These are phyloP conservation scores for Gymnothorax javanicus DNA, from an alignment of 2,797 vertebrate genomes.

Conservation along the genomic window DNA sequence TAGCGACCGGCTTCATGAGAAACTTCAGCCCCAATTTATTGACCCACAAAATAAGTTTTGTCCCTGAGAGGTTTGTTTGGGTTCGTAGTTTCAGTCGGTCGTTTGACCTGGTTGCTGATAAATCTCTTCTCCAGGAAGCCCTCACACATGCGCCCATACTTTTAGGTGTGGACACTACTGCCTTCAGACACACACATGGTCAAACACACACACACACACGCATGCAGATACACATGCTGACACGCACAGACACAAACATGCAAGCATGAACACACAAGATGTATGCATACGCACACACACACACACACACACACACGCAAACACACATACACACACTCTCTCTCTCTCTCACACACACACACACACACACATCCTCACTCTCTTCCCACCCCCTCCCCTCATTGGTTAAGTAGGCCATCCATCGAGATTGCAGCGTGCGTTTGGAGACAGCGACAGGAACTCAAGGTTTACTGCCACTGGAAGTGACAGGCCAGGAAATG, in stretches of 20 bases:
- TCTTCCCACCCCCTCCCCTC: neutral
- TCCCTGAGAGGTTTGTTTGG: neutral
- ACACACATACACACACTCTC: neutral
- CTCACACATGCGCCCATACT: neutral
- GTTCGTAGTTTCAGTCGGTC: neutral
- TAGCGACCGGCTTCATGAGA: neutral
- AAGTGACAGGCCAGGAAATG: slow-evolving; percentile 11
- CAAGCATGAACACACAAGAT: neutral
- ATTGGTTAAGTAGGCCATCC: neutral
- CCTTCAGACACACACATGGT: too few species aligned
- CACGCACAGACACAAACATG: too few species aligned
- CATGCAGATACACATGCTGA: too few species aligned
- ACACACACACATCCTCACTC: neutral
- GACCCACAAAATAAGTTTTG: neutral
- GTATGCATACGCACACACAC: neutral
- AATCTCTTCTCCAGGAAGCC: neutral
- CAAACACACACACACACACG: neutral
- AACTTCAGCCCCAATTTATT: neutral
- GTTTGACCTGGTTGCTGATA: neutral
- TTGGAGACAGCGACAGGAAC: neutral
- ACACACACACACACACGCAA: too few species aligned
- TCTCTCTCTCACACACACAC: neutral
- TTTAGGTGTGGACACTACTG: neutral
- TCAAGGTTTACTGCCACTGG: slow-evolving; percentile 1
- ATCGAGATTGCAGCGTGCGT: neutral